phyloP scores from a whole-genome alignment of 1,140 invertebrate genomes.

The Nephila pilipes region DNA sequence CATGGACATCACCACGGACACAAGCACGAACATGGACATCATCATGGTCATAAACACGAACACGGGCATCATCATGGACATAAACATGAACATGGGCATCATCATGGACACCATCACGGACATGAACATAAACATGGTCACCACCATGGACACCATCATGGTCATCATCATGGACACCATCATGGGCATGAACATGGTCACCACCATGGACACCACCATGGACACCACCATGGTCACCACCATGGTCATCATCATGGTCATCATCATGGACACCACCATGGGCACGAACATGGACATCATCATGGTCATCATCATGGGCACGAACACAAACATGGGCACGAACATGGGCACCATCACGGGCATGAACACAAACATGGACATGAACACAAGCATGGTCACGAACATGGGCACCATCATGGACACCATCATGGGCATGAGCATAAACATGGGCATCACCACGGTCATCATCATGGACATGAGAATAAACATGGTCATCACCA shows the following conservation, averaged over 20 bases:
- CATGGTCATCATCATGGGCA: constrained; percentile 34
- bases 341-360: neutral
- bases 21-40: neutral
- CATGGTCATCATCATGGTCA: constrained; percentile 22
- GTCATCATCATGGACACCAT: neutral
- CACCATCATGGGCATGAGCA: neutral
- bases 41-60: neutral
- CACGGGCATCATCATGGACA: neutral
- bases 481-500: constrained; percentile 1
- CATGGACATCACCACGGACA: constrained; percentile 34
- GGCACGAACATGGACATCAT: constrained; percentile 8
- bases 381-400: neutral
- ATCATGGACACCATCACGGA: too few relatives aligned
- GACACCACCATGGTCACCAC: neutral
- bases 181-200: constrained; percentile 45
- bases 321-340: neutral
- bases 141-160: constrained; percentile 16
- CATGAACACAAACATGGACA: constrained; percentile 16
- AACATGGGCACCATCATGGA: neutral
- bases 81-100: neutral
- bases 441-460: constrained; percentile 6
- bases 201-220: neutral
- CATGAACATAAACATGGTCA: neutral
- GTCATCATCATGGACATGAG: constrained; percentile 10
- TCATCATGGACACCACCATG: constrained; percentile 30